Conservation (phyloP, 2,113 vertebrate genomes). For the Arvicanthis niloticus region DNA sequence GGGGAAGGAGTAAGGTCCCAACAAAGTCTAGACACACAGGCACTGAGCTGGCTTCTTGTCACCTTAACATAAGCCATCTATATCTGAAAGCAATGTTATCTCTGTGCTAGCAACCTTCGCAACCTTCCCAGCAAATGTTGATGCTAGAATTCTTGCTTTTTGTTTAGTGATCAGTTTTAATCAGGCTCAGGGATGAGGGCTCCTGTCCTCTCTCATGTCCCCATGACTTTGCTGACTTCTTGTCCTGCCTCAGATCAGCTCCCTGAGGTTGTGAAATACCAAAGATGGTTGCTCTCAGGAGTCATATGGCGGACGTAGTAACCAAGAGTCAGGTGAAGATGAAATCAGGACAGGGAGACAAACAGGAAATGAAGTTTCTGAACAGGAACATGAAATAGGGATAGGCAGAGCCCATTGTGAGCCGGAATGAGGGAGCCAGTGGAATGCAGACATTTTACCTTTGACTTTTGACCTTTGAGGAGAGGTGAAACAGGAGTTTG, state of each 20-base stretch:
- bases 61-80: background rate
- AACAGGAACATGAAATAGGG: slow-evolving; percentile 86
- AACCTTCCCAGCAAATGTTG: background rate
- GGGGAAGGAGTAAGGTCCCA: background rate
- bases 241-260: background rate
- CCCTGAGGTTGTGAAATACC: background rate
- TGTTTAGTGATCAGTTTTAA: background rate
- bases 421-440: slow-evolving; percentile 82
- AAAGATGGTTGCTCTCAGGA: background rate
- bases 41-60: background rate
- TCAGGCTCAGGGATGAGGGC: background rate
- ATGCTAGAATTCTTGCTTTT: background rate
- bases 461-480: slow-evolving; percentile 90
- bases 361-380: slow-evolving; percentile 89
- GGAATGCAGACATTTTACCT: slow-evolving; percentile 80
- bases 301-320: background rate
- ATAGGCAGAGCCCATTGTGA: slow-evolving; percentile 75
- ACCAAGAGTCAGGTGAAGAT: slow-evolving; percentile 87
- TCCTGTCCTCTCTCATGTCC: background rate
- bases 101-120: background rate
- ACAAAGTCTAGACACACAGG: background rate
- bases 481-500: slow-evolving; percentile 89
- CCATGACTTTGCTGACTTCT: background rate
- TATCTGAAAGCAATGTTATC: background rate
- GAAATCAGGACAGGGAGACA: slow-evolving; percentile 90